Conservation (phyloP, 2,113 vertebrate genomes). For the Deroptyus accipitrinus region DNA sequence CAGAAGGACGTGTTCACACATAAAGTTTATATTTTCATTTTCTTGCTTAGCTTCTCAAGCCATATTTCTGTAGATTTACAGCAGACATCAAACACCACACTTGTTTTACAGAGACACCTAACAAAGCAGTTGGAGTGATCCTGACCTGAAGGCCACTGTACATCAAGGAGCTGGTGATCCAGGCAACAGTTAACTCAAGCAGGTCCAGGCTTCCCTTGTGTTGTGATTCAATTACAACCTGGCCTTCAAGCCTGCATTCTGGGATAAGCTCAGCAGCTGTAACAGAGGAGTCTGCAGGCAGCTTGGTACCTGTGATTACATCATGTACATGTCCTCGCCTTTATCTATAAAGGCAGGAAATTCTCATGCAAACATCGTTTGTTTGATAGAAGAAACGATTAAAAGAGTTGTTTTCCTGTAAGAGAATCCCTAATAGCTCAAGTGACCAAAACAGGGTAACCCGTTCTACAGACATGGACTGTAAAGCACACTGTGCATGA, state of each 20-base stretch:
- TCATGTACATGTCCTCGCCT: not conserved
- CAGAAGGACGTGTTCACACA: not conserved
- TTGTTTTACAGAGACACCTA: not conserved
- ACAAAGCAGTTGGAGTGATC: not conserved
- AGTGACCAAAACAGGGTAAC: not conserved
- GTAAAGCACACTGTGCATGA: fast-evolving
- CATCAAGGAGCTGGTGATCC: not conserved
- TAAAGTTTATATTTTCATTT: not conserved
- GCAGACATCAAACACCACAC: not conserved
- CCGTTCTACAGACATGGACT: not conserved
- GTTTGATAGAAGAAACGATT: not conserved
- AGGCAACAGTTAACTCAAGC: not conserved
- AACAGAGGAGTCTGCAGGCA: not conserved
- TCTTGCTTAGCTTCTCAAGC: not conserved
- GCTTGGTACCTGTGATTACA: not conserved
- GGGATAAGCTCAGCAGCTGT: not conserved
- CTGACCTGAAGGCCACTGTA: not conserved
- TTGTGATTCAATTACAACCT: fast-evolving
- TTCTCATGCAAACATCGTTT: not conserved
- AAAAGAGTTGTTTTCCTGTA: not conserved
- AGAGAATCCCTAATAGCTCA: not conserved
- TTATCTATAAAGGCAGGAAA: not conserved
- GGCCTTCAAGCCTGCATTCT: not conserved
- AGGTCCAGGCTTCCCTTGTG: not conserved
- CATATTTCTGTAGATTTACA: not conserved